Conservation (phyloP, 2,888 invertebrate species). For the Dolichomitus sp. region DNA sequence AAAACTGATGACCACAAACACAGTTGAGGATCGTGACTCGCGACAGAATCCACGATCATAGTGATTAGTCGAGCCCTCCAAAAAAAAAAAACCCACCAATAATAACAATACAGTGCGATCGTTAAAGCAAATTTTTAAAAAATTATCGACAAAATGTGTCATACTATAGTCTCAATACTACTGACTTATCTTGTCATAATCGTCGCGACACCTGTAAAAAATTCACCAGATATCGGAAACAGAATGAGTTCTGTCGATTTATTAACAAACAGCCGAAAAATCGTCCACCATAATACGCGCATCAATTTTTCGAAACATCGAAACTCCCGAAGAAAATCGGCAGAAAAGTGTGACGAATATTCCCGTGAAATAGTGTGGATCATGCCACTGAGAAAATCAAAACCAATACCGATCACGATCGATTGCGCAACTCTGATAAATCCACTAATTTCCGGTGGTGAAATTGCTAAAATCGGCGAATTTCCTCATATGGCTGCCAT, state of each 20-base stretch:
- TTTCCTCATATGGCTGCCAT: constrained; percentile 70
- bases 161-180: constrained; percentile 5
- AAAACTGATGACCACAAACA: background rate
- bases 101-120: background rate
- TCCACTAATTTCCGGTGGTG: constrained; percentile 55
- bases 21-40: background rate
- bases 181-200: constrained; percentile 26
- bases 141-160: constrained; percentile 10
- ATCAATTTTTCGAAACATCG: background rate
- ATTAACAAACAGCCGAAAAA: background rate
- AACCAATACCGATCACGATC: constrained; percentile 50
- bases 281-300: background rate
- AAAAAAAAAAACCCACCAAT: background rate
- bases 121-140: too few relatives aligned
- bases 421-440: constrained; percentile 45
- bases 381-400: constrained; percentile 42
- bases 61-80: background rate
- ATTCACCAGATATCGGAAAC: background rate
- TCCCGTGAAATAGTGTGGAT: constrained; percentile 41
- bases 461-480: constrained; percentile 33
- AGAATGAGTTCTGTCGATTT: constrained; percentile 4
- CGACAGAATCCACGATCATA: background rate
- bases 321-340: constrained; percentile 44
- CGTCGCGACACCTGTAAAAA: constrained; percentile 10
- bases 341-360: constrained; percentile 65